These are phyloP conservation scores for Callocephalon fimbriatum DNA, from an alignment of 2,113 vertebrate genomes.

Conservation along the genomic window DNA sequence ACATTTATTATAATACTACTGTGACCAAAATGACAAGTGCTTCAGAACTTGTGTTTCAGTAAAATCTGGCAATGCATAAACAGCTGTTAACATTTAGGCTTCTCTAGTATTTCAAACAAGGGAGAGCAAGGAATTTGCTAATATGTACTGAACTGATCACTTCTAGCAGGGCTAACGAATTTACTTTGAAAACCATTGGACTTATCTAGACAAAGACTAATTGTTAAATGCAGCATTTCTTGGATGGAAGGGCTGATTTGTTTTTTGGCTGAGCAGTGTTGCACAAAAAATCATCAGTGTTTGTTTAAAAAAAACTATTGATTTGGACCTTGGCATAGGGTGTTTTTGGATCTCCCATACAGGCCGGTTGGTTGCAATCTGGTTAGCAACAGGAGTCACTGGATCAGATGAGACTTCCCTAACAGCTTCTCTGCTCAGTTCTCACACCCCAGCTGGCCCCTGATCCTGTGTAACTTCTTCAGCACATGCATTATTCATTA, in stretches of 20 bases:
- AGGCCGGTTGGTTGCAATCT: rapidly evolving
- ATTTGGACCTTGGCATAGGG: background rate
- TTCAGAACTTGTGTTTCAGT: background rate
- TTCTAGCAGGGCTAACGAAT: background rate
- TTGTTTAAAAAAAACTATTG: background rate
- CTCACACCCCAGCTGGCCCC: background rate
- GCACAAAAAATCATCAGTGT: background rate
- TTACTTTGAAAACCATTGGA: background rate
- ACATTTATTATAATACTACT: background rate
- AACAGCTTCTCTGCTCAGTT: background rate
- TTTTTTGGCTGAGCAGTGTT: background rate
- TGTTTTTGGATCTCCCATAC: background rate
- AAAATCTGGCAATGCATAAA: background rate
- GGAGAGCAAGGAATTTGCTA: background rate
- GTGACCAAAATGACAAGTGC: background rate
- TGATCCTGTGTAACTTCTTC: background rate
- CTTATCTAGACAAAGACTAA: background rate
- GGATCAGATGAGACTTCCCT: background rate
- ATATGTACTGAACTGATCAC: background rate
- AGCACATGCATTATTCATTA: background rate
- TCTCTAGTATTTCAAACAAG: background rate
- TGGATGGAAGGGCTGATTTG: background rate
- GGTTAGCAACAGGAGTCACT: rapidly evolving
- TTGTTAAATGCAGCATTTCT: background rate
- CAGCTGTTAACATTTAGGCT: background rate